Percentiles rank a stretch among this genome's conserved stretches.
Evolutionary conservation across 2,888 invertebrate genomes (phyloP).

Genomic region (Ecdyonurus torrentis): DNA sequence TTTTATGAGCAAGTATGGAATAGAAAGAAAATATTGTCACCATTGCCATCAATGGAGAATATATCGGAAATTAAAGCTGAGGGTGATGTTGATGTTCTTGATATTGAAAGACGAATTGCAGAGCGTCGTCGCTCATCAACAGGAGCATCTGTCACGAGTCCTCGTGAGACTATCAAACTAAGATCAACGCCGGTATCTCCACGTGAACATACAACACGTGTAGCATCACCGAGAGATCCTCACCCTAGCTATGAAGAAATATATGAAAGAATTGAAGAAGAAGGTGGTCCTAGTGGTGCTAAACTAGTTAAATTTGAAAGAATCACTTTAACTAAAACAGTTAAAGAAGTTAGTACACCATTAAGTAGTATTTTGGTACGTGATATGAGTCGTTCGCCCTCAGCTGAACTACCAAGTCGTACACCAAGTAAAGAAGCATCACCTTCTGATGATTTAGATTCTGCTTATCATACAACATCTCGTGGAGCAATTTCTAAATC

Average conservation of each 20-base stretch:
- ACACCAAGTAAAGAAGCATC: neutral
- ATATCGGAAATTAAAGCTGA: conserved; percentile 1
- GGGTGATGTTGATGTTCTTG: conserved; percentile 33
- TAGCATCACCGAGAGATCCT: conserved; percentile 27
- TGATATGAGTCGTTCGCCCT: conserved; percentile 24
- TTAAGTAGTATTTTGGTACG: conserved; percentile 16
- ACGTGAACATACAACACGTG: conserved; percentile 23
- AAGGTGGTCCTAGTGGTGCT: conserved; percentile 34
- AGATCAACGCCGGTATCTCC: conserved; percentile 29
- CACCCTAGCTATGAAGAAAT: conserved; percentile 31
- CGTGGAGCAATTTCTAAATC: conserved; percentile 25
- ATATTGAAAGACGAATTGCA: conserved; percentile 38
- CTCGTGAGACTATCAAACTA: conserved; percentile 39
- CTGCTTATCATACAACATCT: conserved; percentile 34
- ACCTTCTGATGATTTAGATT: conserved; percentile 39
- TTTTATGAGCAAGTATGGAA: conserved; percentile 65
- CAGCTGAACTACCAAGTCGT: neutral
- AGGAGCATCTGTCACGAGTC: neutral
- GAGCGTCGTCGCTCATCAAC: conserved; percentile 20
- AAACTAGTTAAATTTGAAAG: conserved; percentile 56
- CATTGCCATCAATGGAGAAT: conserved; percentile 20
- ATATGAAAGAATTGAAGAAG: conserved; percentile 40
- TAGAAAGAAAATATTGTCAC: neutral
- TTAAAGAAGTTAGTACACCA: conserved; percentile 31
- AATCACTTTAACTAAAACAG: conserved; percentile 45